A percentile compares a stretch with the other conserved stretches of the same genome.
Conservation (phyloP, 2,113 vertebrate genomes). For the Andinoacara biseriatus region DNA sequence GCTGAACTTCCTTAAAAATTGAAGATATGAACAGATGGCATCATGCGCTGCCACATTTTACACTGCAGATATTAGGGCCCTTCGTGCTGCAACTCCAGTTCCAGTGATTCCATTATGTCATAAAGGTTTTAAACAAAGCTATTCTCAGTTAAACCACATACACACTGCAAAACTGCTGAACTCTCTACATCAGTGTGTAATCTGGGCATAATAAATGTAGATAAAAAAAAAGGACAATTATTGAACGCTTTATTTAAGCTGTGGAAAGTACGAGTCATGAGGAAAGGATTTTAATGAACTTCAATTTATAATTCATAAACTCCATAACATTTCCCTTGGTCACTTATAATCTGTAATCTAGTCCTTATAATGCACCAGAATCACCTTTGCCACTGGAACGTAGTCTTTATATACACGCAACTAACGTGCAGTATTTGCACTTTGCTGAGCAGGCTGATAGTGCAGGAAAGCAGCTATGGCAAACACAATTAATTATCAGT, state of each 20-base stretch:
- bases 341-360: not conserved
- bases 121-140: not conserved
- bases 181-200: not conserved
- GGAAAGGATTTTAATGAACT: not conserved
- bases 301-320: not conserved
- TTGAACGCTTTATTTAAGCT: not conserved
- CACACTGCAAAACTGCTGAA: not conserved
- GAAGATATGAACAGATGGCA: not conserved
- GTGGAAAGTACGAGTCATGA: not conserved
- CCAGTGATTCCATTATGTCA: not conserved
- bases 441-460: slow-evolving; percentile 61
- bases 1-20: not conserved
- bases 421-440: slow-evolving; percentile 37
- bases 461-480: slow-evolving; percentile 60
- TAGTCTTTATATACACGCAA: slow-evolving; percentile 34
- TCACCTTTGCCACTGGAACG: not conserved
- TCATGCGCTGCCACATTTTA: not conserved
- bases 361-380: not conserved
- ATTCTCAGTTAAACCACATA: not conserved
- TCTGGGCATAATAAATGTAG: not conserved
- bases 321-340: not conserved
- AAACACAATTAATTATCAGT: slow-evolving; percentile 76
- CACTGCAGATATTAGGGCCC: not conserved
- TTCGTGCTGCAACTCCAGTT: not conserved
- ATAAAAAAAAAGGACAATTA: not conserved